Base-by-base conservation (phyloP, 2,888 invertebrate species). In the Sinotaia quadrata region DNA sequence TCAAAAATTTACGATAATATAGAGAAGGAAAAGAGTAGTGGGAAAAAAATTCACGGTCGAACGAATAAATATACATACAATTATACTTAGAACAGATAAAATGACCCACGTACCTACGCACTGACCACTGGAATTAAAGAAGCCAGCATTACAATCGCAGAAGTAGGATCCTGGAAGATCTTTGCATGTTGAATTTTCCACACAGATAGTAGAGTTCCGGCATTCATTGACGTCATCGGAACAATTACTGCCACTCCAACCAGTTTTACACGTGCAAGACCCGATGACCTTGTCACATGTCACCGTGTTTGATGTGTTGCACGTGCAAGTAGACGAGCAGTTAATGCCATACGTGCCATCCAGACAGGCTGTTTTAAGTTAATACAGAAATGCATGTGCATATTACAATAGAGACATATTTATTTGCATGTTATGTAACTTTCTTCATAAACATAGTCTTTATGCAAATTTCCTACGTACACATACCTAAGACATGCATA, bases 181-280 rank as follows among this genome's bases (percentile, higher is more conserved):
- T 2, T 29, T 18, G 29, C 73, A 73, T 0, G 37, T 31, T 4
- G 52, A 31, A 18, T 47, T 41, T 18, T 41, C 24, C 18, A 57
- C 69, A 44, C 59, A 47, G 4, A n/a, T 24, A 8, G 7, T 47
- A 4, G 29, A n/a, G 33, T 2, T 12, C 0, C 1, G 8, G 41
- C 73, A 73, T 36, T 73, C 73, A 24, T 67, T 21, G 7, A 70
- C 37, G 58, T 73, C 54, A 21, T 10, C 18, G 10, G 37, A 31
- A 44, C 72, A 75, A 3, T 10, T 33, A 12, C n/a, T 15, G 2
- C 73, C 75, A 5, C 36, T 24, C 76, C 76, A 76, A 4, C 71
- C 71, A 15, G 10, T 0, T 4, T 65, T 68, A 57, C 76, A 76
- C 18, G 31, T 60, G 66, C 76, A 76, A 7, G 27, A 34, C 15